Conservation (phyloP, 2,888 invertebrate genomes). For the Drosophila nr. perissopoda region DNA sequence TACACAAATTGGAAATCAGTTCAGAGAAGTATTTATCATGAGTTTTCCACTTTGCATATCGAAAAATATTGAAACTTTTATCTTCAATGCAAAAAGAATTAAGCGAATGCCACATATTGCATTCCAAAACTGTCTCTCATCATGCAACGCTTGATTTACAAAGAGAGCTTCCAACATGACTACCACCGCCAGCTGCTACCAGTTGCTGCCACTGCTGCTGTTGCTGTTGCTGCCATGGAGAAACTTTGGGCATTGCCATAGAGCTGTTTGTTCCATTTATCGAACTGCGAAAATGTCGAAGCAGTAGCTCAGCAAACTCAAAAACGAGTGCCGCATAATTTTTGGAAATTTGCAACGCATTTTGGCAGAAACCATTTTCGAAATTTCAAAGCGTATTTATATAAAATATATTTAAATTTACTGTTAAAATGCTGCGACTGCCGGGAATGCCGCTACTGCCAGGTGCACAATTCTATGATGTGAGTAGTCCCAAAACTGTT, state of each 20-base stretch:
- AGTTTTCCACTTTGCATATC: not conserved
- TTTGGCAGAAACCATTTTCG: slow-evolving; percentile 10
- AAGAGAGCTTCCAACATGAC: slow-evolving; percentile 14
- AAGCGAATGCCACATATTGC: not conserved
- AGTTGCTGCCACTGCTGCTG: slow-evolving; percentile 60
- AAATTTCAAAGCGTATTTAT: slow-evolving; percentile 9
- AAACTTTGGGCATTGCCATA: slow-evolving; percentile 65
- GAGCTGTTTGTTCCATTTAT: slow-evolving; percentile 77
- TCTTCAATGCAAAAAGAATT: not conserved
- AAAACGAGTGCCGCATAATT: slow-evolving; percentile 33
- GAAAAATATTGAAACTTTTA: not conserved
- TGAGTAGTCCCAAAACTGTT: slow-evolving; percentile 84
- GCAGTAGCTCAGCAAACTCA: slow-evolving; percentile 30
- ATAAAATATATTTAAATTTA: slow-evolving; percentile 21
- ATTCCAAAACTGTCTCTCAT: not conserved
- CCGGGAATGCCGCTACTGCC: slow-evolving; percentile 91
- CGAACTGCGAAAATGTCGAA: slow-evolving; percentile 63
- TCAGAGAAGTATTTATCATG: not conserved
- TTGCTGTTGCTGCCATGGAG: slow-evolving; percentile 56
- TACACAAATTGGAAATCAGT: not conserved
- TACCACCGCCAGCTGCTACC: slow-evolving; percentile 46
- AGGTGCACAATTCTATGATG: slow-evolving; percentile 89
- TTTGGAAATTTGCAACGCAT: slow-evolving; percentile 11
- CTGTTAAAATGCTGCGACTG: slow-evolving; percentile 86
- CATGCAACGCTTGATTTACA: not conserved